These are phyloP conservation scores for Holothuria glaberrima DNA, from an alignment of 35 echinoderm and acorn worm genomes.

Conservation along the genomic window DNA sequence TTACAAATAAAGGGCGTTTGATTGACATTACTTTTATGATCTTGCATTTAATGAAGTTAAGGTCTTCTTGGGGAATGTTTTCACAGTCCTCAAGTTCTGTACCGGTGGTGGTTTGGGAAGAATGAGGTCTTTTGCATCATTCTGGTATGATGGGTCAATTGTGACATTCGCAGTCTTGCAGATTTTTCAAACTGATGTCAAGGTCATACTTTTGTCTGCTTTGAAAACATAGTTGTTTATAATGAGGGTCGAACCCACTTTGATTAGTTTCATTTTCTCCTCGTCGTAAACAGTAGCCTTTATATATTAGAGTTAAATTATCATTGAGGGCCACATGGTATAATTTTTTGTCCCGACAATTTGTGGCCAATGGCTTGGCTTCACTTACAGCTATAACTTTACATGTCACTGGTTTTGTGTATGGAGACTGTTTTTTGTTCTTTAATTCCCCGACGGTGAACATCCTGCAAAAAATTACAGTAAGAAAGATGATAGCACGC, in stretches of 20 bases:
- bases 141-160: background rate
- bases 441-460: background rate
- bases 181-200: background rate
- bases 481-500: background rate
- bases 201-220: background rate
- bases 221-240: background rate
- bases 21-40: background rate
- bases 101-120: background rate
- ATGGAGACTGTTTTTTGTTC: background rate
- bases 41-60: background rate
- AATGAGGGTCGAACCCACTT: background rate
- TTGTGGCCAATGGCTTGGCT: background rate
- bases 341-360: background rate
- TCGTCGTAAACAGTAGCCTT: background rate
- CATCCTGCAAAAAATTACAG: background rate
- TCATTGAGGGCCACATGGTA: background rate
- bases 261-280: background rate
- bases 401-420: background rate
- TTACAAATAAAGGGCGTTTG: too few species aligned
- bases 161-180: background rate
- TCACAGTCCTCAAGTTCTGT: constrained; percentile 7
- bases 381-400: background rate
- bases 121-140: background rate
- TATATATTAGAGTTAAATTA: background rate
- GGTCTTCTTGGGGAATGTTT: background rate